Percentiles rank a stretch among this genome's conserved stretches.
These are phyloP conservation scores for Microhierax caerulescens DNA, from an alignment of 2,797 vertebrate genomes.

Conservation along the genomic window DNA sequence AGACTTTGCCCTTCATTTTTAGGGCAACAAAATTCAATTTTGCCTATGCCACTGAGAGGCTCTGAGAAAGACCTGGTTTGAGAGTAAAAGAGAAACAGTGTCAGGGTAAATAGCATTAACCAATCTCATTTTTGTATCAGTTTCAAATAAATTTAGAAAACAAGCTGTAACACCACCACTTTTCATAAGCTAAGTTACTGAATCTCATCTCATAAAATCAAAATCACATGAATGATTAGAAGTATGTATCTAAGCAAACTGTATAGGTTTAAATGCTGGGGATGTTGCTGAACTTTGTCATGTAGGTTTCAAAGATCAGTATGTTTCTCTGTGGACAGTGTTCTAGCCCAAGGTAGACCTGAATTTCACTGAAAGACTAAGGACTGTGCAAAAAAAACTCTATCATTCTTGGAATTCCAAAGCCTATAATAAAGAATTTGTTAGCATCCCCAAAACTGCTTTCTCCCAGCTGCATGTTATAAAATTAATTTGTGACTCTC, in stretches of 20 bases:
- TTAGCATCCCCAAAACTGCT: not conserved
- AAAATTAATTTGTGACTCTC: not conserved
- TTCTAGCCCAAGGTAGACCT: not conserved
- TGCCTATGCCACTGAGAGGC: not conserved
- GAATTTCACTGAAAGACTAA: not conserved
- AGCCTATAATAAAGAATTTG: not conserved
- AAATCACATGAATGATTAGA: not conserved
- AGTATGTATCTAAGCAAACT: not conserved
- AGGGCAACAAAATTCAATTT: not conserved
- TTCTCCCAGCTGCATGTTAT: not conserved
- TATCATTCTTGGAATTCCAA: not conserved
- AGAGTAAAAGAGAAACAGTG: not conserved
- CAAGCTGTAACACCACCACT: not conserved
- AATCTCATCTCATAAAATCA: not conserved
- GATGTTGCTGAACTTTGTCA: not conserved
- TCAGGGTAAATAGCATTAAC: not conserved
- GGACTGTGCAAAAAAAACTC: not conserved
- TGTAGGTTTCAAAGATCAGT: not conserved
- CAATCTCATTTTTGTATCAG: not conserved
- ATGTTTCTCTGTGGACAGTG: not conserved
- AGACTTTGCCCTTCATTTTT: not conserved
- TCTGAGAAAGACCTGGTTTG: not conserved
- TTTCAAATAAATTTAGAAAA: not conserved
- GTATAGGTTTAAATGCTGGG: not conserved
- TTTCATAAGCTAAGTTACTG: not conserved